Evolutionary conservation across 2,113 vertebrate genomes (phyloP).

Genomic region (Dasyornis broadbenti): DNA sequence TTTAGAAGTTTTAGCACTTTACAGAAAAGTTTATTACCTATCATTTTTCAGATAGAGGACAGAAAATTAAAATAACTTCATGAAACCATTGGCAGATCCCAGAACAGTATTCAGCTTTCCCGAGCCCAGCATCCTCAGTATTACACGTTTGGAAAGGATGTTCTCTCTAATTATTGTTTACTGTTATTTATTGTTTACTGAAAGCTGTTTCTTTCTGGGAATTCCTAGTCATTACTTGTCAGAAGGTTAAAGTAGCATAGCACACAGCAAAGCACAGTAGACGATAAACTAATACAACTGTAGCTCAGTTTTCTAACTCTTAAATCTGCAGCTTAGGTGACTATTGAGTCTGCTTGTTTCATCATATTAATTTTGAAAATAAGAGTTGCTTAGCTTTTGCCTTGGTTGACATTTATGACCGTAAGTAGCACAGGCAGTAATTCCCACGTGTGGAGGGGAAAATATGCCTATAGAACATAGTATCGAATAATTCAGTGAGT

Average conservation of each 20-base stretch:
- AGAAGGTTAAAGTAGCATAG: not conserved
- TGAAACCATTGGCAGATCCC: not conserved
- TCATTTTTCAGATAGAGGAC: not conserved
- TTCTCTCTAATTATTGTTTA: not conserved
- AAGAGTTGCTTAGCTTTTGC: not conserved
- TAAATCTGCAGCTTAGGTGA: not conserved
- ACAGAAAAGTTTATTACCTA: not conserved
- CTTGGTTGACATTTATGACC: not conserved
- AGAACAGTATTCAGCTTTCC: not conserved
- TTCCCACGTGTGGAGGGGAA: not conserved
- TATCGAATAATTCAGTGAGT: not conserved
- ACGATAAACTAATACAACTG: not conserved
- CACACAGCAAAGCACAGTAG: not conserved
- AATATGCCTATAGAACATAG: not conserved
- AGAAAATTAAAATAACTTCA: not conserved
- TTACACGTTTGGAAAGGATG: not conserved
- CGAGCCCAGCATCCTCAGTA: not conserved
- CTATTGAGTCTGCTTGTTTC: not conserved
- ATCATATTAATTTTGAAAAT: not conserved
- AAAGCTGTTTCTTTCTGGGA: not conserved
- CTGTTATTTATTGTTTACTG: not conserved
- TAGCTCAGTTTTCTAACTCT: not conserved
- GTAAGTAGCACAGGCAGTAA: not conserved
- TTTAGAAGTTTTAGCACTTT: not conserved
- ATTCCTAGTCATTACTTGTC: not conserved